phyloP scores from a whole-genome alignment of 2,888 invertebrate species.

The Andrena minutula region DNA sequence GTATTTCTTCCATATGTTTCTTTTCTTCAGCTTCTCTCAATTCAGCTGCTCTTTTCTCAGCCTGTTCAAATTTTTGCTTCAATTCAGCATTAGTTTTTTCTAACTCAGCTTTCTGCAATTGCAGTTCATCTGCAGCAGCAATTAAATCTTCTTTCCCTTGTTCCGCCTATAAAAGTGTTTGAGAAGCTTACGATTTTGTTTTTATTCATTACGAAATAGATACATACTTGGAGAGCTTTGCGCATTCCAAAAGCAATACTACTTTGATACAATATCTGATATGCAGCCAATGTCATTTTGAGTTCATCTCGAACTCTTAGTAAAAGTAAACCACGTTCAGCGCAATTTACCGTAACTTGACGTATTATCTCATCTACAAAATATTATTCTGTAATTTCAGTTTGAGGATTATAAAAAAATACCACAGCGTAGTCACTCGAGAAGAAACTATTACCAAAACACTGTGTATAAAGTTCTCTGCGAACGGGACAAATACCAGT shows the following conservation, averaged over 20 bases:
- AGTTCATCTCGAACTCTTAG: constrained; percentile 97
- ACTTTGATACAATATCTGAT: constrained; percentile 98
- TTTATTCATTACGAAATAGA: background rate
- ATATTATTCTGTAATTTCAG: background rate
- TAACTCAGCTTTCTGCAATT: constrained; percentile 88
- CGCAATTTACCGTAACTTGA: constrained; percentile 99
- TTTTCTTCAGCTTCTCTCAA: constrained; percentile 95
- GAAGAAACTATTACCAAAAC: constrained; percentile 89
- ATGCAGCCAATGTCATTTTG: constrained; percentile 98
- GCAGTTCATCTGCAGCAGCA: constrained; percentile 90
- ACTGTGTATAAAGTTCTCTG: constrained; percentile 97
- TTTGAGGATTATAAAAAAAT: background rate
- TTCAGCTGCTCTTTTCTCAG: constrained; percentile 93
- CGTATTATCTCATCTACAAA: constrained; percentile 92
- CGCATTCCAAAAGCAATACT: constrained; percentile 99
- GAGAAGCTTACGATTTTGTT: background rate
- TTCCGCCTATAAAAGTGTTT: constrained; percentile 87
- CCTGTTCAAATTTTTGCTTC: constrained; percentile 92
- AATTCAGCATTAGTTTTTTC: constrained; percentile 86
- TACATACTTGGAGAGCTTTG: constrained; percentile 94
- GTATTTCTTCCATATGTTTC: constrained; percentile 96
- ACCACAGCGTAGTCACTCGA: background rate
- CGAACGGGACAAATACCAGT: constrained; percentile 98
- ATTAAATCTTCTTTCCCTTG: constrained; percentile 94
- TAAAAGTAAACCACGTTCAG: constrained; percentile 96